Conservation (phyloP, 2,888 invertebrate species). For the Erpobdella octoculata region DNA sequence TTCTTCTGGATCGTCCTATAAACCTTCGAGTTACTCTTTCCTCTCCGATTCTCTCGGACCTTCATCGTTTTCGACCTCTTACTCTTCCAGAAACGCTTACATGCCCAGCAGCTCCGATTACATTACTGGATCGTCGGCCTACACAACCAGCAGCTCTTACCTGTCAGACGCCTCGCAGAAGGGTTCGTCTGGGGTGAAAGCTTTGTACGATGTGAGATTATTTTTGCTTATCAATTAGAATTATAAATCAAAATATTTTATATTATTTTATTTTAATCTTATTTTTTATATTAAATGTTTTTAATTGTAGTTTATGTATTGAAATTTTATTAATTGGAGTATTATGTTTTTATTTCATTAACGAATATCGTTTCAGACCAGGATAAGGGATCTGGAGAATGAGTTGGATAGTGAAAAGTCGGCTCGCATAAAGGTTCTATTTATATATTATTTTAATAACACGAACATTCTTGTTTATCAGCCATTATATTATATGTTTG, state of each 20-base stretch:
- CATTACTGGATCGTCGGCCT: not conserved
- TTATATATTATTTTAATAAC: too few relatives aligned
- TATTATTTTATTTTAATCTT: not conserved
- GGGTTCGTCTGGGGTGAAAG: not conserved
- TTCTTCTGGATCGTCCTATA: constrained; percentile 6
- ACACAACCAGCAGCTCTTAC: constrained; percentile 9
- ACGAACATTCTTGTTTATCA: not conserved
- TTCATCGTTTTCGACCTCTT: not conserved
- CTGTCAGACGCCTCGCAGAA: not conserved
- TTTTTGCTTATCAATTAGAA: not conserved
- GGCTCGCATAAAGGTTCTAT: constrained; percentile 72
- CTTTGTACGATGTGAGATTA: not conserved
- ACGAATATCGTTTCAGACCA: constrained; percentile 53
- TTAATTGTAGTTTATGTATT: not conserved
- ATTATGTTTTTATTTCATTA: not conserved
- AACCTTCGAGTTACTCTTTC: constrained; percentile 18
- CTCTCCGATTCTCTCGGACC: not conserved
- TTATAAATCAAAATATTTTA: not conserved
- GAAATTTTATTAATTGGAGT: not conserved
- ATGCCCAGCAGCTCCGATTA: not conserved
- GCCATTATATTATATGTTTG: too few relatives aligned
- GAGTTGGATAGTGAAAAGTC: constrained; percentile 98
- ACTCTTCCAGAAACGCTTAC: constrained; percentile 2
- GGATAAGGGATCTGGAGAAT: constrained; percentile 97
- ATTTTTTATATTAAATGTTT: not conserved